Evolutionary conservation across 2,888 invertebrate genomes (phyloP).

Genomic region (Drosophila eohydei): DNA sequence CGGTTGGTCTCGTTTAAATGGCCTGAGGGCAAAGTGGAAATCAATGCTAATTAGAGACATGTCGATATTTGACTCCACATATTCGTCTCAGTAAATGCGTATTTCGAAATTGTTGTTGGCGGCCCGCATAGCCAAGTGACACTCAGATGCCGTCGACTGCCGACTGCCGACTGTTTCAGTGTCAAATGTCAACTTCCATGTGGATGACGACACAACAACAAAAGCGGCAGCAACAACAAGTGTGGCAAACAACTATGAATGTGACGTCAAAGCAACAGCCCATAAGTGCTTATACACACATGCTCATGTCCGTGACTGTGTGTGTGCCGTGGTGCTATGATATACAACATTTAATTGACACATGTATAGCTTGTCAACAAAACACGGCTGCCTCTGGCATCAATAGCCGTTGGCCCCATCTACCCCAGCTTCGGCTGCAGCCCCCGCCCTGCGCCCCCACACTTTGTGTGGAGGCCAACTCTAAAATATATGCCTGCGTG

Average conservation of each 20-base stretch:
- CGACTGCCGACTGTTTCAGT: constrained; percentile 49
- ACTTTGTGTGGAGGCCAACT: constrained; percentile 26
- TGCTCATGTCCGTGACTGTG: not conserved
- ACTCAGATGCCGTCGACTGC: constrained; percentile 32
- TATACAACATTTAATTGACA: constrained; percentile 76
- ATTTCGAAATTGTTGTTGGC: constrained; percentile 54
- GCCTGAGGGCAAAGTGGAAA: constrained; percentile 64
- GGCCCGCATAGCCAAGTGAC: constrained; percentile 61
- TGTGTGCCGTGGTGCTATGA: constrained; percentile 49
- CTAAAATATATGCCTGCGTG: constrained; percentile 55
- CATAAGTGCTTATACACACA: constrained; percentile 27
- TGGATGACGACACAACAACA: constrained; percentile 52
- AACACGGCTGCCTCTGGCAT: constrained; percentile 55
- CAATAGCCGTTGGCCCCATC: constrained; percentile 24
- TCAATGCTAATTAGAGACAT: constrained; percentile 74
- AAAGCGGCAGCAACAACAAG: constrained; percentile 28
- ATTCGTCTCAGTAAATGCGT: not conserved
- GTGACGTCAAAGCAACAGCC: constrained; percentile 63
- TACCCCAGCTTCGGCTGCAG: not conserved
- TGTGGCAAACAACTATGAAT: constrained; percentile 55
- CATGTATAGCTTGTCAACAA: constrained; percentile 73
- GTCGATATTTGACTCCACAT: constrained; percentile 46
- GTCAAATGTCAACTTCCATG: constrained; percentile 72
- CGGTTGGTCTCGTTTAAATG: constrained; percentile 35
- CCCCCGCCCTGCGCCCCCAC: constrained; percentile 16